Evolutionary conservation across 2,113 vertebrate species (phyloP), one percentile per base, ranked within the genome.

Genomic region (Prochilodus magdalenae): DNA sequence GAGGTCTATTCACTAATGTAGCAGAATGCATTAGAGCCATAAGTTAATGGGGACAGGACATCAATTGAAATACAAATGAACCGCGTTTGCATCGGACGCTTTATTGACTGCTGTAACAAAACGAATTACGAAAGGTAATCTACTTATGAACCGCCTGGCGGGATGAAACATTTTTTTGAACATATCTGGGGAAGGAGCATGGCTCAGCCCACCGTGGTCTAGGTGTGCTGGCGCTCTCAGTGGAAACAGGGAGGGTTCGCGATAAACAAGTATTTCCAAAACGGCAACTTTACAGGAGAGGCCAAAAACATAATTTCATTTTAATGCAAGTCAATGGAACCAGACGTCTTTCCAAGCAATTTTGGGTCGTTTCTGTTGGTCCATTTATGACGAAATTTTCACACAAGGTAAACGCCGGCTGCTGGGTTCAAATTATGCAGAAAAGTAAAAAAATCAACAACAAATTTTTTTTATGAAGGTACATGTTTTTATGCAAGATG

Each of bases 51-150:
- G 87, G 96, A 98, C 97, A 98, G 97, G 96, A 97, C 96, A 97
- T 99, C 97, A 98, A 99, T 98, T 97, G 96, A 97, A 95, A 97
- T 97, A 98, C 96, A 98, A 98, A 99, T 97, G 96, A 97, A 97
- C 95, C 94, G 89, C 95, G 96, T 96, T 98, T 97, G 94, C 94
- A 96, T 96, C 88, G 95, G 96, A 93, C 94, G 94, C 89, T 92
- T 82, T 96, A 98, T 98, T 97, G 96, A 99, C 95, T 97, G 90
- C 87, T 96, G 96, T 95, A 96, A 96, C 95, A 93, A 95, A 95
- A 97, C 95, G 94, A 96, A 96, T 96, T 93, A 95, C 95, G 95
- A 97, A 97, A 96, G 92, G 94, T 95, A 96, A 97, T 96, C 95
- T 95, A 93, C 93, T 95, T 94, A 95, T 95, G 95, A 97, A 94